Percentiles rank a stretch among this genome's conserved stretches.
Conservation (phyloP, 1,140 invertebrate species). For the Coboldia fuscipes region DNA sequence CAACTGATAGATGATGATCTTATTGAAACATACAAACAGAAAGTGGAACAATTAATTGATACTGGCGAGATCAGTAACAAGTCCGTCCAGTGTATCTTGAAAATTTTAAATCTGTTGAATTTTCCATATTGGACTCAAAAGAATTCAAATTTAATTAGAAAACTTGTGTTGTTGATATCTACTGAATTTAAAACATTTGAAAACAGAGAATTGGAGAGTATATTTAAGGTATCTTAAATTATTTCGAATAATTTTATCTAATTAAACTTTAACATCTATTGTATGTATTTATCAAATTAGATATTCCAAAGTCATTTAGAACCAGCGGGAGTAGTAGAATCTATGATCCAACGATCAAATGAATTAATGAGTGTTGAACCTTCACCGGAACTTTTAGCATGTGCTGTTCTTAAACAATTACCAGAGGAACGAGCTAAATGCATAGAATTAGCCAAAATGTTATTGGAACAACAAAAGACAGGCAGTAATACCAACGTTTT, state of each 20-base stretch:
- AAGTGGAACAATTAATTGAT: slow-evolving; percentile 7
- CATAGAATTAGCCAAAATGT: slow-evolving; percentile 11
- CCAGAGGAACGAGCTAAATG: slow-evolving; percentile 16
- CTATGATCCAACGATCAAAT: slow-evolving; percentile 8
- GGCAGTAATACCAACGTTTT: slow-evolving; percentile 7
- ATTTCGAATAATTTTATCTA: slow-evolving; percentile 5
- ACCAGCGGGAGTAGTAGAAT: slow-evolving; percentile 9
- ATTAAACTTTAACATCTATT: background rate
- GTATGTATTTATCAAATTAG: background rate
- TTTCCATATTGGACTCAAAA: slow-evolving; percentile 11
- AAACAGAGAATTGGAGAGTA: background rate
- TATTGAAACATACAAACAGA: slow-evolving; percentile 9
- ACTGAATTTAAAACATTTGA: slow-evolving; percentile 1
- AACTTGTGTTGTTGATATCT: slow-evolving; percentile 6
- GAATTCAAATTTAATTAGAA: slow-evolving; percentile 10
- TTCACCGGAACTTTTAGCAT: slow-evolving; percentile 10
- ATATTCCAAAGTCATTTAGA: slow-evolving; percentile 15
- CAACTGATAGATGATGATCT: slow-evolving; percentile 9
- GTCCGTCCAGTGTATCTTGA: slow-evolving; percentile 11
- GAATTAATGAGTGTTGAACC: slow-evolving; percentile 7
- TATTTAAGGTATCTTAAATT: slow-evolving; percentile 8
- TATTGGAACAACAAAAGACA: slow-evolving; percentile 9
- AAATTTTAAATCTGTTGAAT: slow-evolving; percentile 15
- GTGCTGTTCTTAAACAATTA: slow-evolving; percentile 12
- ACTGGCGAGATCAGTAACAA: slow-evolving; percentile 5